Conservation (phyloP, 2,797 vertebrate species). For the Enteromius afrohamiltoni region DNA sequence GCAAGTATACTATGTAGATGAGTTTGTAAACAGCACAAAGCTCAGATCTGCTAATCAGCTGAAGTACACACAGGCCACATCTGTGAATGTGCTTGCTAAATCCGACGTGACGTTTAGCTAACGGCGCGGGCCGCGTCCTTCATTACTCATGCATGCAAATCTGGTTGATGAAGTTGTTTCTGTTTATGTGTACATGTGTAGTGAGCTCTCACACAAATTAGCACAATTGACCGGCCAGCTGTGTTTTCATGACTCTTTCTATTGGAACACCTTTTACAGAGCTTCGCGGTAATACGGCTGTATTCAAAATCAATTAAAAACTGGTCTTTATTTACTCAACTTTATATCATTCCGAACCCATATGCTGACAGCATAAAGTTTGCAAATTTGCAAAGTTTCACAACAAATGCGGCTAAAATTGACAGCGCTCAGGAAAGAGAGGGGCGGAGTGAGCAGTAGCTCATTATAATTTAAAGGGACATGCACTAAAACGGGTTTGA, state of each 20-base stretch:
- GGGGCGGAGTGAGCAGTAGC: neutral
- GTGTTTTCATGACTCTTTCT: conserved; percentile 24
- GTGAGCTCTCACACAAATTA: conserved; percentile 32
- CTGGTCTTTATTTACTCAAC: neutral
- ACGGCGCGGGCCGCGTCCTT: neutral
- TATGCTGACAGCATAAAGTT: neutral
- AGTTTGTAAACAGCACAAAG: conserved; percentile 7
- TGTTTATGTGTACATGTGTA: conserved; percentile 32
- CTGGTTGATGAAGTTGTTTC: conserved; percentile 22
- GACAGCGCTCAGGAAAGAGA: neutral
- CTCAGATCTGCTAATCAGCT: conserved; percentile 12
- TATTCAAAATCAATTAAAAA: neutral
- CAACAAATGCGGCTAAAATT: too few species aligned
- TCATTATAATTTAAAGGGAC: neutral
- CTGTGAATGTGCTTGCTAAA: conserved; percentile 1
- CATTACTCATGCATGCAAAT: conserved; percentile 36
- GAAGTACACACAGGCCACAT: conserved; percentile 14
- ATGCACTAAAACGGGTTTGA: neutral
- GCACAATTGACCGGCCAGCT: conserved; percentile 21
- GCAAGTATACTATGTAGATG: neutral
- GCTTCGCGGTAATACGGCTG: neutral
- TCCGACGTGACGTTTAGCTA: neutral
- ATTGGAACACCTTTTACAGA: neutral
- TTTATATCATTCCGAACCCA: neutral
- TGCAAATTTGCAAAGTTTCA: too few species aligned